Evolutionary conservation across 2,113 vertebrate species (phyloP).

Genomic region (Acanthochromis polyacanthus): DNA sequence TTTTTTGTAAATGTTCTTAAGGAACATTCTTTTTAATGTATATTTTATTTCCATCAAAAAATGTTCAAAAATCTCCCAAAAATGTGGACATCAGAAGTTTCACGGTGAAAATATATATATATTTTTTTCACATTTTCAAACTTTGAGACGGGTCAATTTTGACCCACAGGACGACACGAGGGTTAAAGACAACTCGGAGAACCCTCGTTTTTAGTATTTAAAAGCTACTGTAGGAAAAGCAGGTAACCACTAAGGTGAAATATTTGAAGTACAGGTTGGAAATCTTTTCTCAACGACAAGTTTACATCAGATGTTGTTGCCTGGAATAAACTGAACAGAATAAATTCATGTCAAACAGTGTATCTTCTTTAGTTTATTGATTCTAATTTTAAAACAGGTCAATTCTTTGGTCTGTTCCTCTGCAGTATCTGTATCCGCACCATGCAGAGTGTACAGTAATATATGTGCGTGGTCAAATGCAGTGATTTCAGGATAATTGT

Average conservation of each 20-base stretch:
- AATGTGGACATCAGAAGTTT: too few species aligned
- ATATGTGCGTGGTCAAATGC: background rate
- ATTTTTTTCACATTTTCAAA: too few species aligned
- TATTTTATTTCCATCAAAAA: too few species aligned
- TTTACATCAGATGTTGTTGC: too few species aligned
- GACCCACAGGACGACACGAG: too few species aligned
- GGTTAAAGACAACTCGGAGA: background rate
- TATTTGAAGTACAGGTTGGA: background rate
- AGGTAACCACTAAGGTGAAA: background rate
- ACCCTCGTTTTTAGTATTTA: too few species aligned
- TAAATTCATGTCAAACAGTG: background rate
- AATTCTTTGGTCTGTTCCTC: background rate
- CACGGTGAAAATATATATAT: too few species aligned
- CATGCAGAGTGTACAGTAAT: accelerated
- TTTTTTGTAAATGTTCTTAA: too few species aligned
- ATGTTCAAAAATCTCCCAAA: too few species aligned
- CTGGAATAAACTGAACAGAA: background rate
- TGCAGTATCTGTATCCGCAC: background rate
- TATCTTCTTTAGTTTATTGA: background rate
- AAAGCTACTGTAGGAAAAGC: too few species aligned
- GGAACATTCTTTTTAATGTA: too few species aligned
- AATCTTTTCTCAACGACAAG: background rate
- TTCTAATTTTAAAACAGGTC: background rate
- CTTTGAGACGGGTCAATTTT: too few species aligned
- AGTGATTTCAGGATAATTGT: background rate